Percentiles rank a stretch among this genome's conserved stretches.
These are phyloP conservation scores for Spodoptera litura DNA, from an alignment of 1,140 invertebrate species.

Conservation along the genomic window DNA sequence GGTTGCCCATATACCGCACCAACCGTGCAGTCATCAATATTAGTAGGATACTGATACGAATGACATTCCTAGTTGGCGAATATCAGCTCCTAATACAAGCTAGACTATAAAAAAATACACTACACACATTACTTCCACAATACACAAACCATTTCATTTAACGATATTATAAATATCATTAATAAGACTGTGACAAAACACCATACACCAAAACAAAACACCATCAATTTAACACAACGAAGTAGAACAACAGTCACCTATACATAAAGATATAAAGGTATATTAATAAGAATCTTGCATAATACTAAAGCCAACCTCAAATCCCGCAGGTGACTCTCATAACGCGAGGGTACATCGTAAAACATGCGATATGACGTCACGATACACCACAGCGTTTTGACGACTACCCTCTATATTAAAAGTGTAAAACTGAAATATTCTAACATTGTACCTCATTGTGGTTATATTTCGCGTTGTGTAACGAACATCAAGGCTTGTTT, in stretches of 20 bases:
- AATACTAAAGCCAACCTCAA: slow-evolving; percentile 12
- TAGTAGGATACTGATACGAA: too few species aligned
- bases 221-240: neutral
- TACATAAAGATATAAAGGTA: neutral
- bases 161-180: too few species aligned
- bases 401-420: slow-evolving; percentile 39
- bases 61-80: too few species aligned
- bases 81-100: too few species aligned
- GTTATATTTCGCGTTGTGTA: slow-evolving; percentile 8
- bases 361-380: slow-evolving; percentile 31
- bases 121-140: too few species aligned
- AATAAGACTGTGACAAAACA: too few species aligned
- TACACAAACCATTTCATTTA: too few species aligned
- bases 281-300: slow-evolving; percentile 37
- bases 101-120: too few species aligned
- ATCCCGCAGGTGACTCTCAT: slow-evolving; percentile 11
- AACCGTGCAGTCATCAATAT: too few species aligned
- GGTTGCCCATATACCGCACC: too few species aligned
- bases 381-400: neutral
- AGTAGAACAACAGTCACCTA: neutral
- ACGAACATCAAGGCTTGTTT: slow-evolving; percentile 14
- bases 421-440: slow-evolving; percentile 40
- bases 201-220: neutral
- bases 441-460: neutral
- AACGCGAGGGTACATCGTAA: slow-evolving; percentile 27